These are phyloP conservation scores for Trissonchulus sp. DNA, from an alignment of 2,888 invertebrate genomes.

Conservation along the genomic window DNA sequence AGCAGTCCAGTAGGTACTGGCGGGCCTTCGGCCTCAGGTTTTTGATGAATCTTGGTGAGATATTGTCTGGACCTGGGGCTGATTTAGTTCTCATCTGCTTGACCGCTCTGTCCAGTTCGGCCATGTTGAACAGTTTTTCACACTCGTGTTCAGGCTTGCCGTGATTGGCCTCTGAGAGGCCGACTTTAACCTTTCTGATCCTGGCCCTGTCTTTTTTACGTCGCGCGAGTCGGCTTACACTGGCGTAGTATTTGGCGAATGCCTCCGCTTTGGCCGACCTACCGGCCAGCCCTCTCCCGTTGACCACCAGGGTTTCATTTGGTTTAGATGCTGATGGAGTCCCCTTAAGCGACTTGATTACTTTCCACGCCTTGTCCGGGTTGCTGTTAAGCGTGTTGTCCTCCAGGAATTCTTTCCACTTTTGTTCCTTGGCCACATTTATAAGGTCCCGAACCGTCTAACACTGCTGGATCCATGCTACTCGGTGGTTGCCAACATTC, in stretches of 20 bases:
- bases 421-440: background rate
- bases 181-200: background rate
- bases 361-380: background rate
- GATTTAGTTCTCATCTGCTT: background rate
- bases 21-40: background rate
- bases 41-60: slow-evolving; percentile 2
- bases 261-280: background rate
- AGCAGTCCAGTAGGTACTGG: background rate
- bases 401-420: background rate
- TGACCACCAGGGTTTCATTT: slow-evolving; percentile 4
- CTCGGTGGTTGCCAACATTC: background rate
- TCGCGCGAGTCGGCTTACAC: background rate
- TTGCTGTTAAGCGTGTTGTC: slow-evolving; percentile 4
- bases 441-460: background rate
- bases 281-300: background rate
- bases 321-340: background rate
- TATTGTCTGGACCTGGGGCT: background rate
- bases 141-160: background rate
- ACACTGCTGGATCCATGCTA: background rate
- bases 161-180: background rate
- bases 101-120: background rate
- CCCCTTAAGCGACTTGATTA: slow-evolving; percentile 10
- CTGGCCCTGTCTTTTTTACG: background rate
- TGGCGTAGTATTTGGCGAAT: slow-evolving; percentile 10
- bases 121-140: background rate